phyloP scores from a whole-genome alignment of 64 coral and sea anemone species.

The Montipora foliosa region DNA sequence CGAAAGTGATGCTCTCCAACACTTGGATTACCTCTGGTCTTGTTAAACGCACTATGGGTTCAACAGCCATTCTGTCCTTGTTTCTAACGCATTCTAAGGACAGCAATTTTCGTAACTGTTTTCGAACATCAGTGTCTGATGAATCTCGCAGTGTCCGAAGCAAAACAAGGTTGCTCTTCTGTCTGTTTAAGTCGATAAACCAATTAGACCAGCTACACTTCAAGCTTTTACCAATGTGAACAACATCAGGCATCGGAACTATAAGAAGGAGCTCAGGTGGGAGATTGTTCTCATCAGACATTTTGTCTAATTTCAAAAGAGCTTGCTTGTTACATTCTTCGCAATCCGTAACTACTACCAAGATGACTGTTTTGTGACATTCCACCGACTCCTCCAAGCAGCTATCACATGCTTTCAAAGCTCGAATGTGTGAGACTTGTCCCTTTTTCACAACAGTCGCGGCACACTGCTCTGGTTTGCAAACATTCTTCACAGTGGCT shows the following conservation, averaged over 20 bases:
- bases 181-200: slow-evolving; percentile 32
- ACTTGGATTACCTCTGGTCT: slow-evolving; percentile 7
- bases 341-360: slow-evolving; percentile 34
- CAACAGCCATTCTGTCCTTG: slow-evolving; percentile 26
- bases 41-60: slow-evolving; percentile 27
- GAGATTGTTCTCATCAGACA: neutral
- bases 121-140: neutral
- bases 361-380: neutral
- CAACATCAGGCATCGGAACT: slow-evolving; percentile 31
- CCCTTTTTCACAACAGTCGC: slow-evolving; percentile 41
- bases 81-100: slow-evolving; percentile 21
- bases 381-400: neutral
- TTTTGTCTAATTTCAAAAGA: neutral
- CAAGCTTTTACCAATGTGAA: slow-evolving; percentile 35
- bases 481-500: slow-evolving; percentile 2
- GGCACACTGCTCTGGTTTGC: slow-evolving; percentile 49
- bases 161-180: slow-evolving; percentile 33
- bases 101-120: slow-evolving; percentile 25
- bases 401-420: slow-evolving; percentile 19
- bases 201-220: slow-evolving; percentile 58
- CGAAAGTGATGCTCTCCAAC: slow-evolving; percentile 1
- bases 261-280: neutral
- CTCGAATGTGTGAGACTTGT: slow-evolving; percentile 1
- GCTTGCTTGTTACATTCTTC: slow-evolving; percentile 22
- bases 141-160: neutral